Conservation (phyloP, 2,888 invertebrate genomes). For the Clostera curtula region DNA sequence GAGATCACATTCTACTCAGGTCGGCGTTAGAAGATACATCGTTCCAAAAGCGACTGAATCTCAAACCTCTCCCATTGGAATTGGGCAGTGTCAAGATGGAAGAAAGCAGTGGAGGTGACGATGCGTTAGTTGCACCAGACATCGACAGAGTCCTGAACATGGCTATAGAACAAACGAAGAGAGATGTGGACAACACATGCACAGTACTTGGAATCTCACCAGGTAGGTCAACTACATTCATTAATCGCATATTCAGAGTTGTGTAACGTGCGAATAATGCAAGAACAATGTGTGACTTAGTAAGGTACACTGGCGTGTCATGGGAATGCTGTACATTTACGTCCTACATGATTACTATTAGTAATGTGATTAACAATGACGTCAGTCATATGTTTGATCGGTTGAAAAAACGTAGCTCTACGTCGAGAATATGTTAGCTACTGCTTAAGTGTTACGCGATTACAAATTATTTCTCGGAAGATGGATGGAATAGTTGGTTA, state of each 20-base stretch:
- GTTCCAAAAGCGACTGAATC: conserved; percentile 88
- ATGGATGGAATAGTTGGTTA: conserved; percentile 42
- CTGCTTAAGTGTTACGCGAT: conserved; percentile 39
- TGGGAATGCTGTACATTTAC: conserved; percentile 31
- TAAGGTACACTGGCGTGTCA: conserved; percentile 25
- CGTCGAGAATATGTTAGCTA: conserved; percentile 39
- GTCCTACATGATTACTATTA: conserved; percentile 27
- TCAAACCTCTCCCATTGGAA: conserved; percentile 84
- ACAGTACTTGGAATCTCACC: conserved; percentile 89
- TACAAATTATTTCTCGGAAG: conserved; percentile 58
- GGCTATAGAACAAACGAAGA: conserved; percentile 89
- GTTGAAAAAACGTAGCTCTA: conserved; percentile 49
- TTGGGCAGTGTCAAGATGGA: conserved; percentile 80
- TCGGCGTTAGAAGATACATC: conserved; percentile 89
- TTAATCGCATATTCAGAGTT: conserved; percentile 15
- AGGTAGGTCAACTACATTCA: conserved; percentile 67
- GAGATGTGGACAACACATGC: conserved; percentile 90
- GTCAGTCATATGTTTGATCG: conserved; percentile 35
- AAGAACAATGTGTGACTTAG: conserved; percentile 15
- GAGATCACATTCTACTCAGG: conserved; percentile 84
- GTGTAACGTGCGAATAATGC: conserved; percentile 21
- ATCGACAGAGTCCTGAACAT: conserved; percentile 89
- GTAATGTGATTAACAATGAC: conserved; percentile 42
- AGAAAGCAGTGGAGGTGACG: conserved; percentile 75
- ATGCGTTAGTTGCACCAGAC: conserved; percentile 80